Evolutionary conservation across 2,797 vertebrate species (phyloP), one percentile per base, ranked within the genome.

Genomic region (Trematomus bernacchii): DNA sequence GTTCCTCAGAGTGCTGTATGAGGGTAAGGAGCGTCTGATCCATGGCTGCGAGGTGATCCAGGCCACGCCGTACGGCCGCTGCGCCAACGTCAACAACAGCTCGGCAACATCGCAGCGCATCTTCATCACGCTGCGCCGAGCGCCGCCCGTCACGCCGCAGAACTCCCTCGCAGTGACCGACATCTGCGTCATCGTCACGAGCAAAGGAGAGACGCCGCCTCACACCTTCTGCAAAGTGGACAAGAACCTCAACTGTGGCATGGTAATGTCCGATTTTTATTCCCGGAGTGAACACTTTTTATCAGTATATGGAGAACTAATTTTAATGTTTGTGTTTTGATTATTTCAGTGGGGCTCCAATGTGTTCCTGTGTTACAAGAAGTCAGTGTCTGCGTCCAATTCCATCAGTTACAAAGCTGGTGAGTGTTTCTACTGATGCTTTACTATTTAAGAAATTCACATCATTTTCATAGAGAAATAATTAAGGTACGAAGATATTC

Each of bases 61-160:
- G 76, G 97, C 97, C 71, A 99, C 98, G 0, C 98, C 98, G 0
- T 99, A 97, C 0, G 98, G 98, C 64, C 98, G 97, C 54, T 99
- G 98, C 10, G 98, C 98, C 58, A 99, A 99, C n/a, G 97, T 99
- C 76, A 99, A 99, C 94, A 99, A 99, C 92, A 99, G 98, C 93
- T 99, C 97, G 0, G 92, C 96, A 51, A 96, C 92, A 33, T 98
- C 98, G 0, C 97, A 98, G 52, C 96, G 97, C 81, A 99, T 99
- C 92, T 99, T 99, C 89, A 96, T 99, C 93, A 99, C 97, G 0
- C 94, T 95, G 23, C 96, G 98, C 23, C 94, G 98, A 2, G 96
- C 97, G 30, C 90, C 94, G 4, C 89, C 87, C 1, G 84, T 96
- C 79, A 96, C 96, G 66, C 96, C 96, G 19, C 98, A 99, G 74